Base-by-base conservation (phyloP, 1,140 invertebrate genomes). In the Bombus soroeensis region DNA sequence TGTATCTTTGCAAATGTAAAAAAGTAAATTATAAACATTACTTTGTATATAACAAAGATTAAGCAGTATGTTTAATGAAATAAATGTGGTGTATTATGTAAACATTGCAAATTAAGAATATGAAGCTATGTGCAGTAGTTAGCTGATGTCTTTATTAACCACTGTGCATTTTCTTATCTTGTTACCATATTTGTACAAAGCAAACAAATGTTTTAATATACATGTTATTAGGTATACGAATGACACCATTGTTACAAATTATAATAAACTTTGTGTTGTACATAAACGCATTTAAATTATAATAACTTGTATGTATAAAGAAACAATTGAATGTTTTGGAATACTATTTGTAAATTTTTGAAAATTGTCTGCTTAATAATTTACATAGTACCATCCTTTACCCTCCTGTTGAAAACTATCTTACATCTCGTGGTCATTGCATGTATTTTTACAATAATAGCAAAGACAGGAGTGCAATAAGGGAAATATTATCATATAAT, bases 181-280 rank as follows among this genome's bases (percentile, higher is more conserved):
- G 59, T 85, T 85, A 85, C 79, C 72, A 76, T 89, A 89, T 87
- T 89, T 89, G 86, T 89, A 89, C 85, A 89, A 89, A 89, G 88
- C 88, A 89, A 89, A 89, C 85, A 87, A 88, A 89, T 89, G 76
- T 88, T 86, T 39, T 85, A 81, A 72, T 89, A 84, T 89, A 87
- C 81, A 89, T 76, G 74, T 88, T 79, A 75, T 89, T 89, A 70
- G 62, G 74, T 89, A 89, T 80, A 89, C 78, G 88, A 89, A 89
- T 87, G 88, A 89, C 53, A 89, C 71, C 70, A 77, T 87, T 87
- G 86, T 90, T 90, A 90, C 88, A 79, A 89, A 90, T 90, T 88
- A 90, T 90, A 89, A 82, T 90, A 88, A 73, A 85, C 78, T 79
- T 89, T 74, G 68, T 74, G 78, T 86, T 88, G 70, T 89, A 77